A percentile compares a stretch with the other conserved stretches of the same genome.
These are phyloP conservation scores for Melieria picta DNA, from an alignment of 2,888 invertebrate species.

Conservation along the genomic window DNA sequence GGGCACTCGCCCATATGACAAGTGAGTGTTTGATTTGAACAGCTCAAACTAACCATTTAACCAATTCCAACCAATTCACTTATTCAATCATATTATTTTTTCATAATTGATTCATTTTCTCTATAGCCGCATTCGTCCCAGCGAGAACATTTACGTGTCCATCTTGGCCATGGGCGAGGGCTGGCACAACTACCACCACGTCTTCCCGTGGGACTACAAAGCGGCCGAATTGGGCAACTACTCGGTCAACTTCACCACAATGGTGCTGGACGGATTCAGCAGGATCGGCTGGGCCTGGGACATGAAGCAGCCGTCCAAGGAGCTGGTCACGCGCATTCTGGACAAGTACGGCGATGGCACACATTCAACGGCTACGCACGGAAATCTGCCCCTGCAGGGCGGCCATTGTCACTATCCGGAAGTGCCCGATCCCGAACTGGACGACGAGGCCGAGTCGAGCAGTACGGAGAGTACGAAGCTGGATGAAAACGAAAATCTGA, in stretches of 20 bases:
- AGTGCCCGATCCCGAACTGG: conserved; percentile 57
- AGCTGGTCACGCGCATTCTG: conserved; percentile 70
- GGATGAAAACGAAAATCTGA: conserved; percentile 58
- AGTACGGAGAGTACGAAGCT: conserved; percentile 61
- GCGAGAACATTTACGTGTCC: conserved; percentile 80
- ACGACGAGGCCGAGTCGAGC: conserved; percentile 59
- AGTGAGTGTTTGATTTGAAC: conserved; percentile 66
- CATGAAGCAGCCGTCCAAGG: conserved; percentile 73
- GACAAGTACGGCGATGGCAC: conserved; percentile 67
- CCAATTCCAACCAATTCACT: conserved; percentile 9
- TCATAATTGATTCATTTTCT: background rate
- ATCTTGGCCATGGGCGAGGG: conserved; percentile 84
- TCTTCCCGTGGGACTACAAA: conserved; percentile 93
- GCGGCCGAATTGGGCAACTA: conserved; percentile 83
- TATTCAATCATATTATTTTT: background rate
- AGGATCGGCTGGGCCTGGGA: conserved; percentile 82
- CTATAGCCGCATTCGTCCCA: conserved; percentile 78
- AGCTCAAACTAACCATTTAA: background rate
- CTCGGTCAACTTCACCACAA: conserved; percentile 76
- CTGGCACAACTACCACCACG: conserved; percentile 95
- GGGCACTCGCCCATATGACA: conserved; percentile 79
- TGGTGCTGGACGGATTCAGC: conserved; percentile 76
- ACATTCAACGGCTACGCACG: conserved; percentile 49
- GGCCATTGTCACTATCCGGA: conserved; percentile 59
- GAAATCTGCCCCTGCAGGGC: conserved; percentile 41